Base-by-base conservation (phyloP, 2,113 vertebrate species). In the Prionailurus viverrinus region DNA sequence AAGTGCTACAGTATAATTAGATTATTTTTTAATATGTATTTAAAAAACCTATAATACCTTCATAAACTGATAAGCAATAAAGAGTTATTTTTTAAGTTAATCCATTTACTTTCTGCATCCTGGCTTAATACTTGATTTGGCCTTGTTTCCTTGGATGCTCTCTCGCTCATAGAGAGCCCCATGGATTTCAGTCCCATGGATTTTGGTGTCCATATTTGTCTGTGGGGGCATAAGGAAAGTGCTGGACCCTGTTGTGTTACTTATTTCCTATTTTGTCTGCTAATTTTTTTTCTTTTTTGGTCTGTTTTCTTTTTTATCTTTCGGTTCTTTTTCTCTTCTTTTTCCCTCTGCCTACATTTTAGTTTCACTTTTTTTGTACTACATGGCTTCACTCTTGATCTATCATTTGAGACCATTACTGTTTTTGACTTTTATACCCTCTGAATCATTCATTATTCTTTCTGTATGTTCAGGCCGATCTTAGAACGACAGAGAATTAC, bases 361-460 rank as follows among this genome's bases (percentile, higher is more conserved):
- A 83, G 21, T 25, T 71, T 66, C 36, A 41, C 33, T 73, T 92
- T 91, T 96, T 95, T 92, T 71, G 13, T 89, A 29, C 73, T 83
- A n/a, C 8, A 4, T 66, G 11, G 76, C 53, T 96, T 97, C 13
- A n/a, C 9, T 87, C 39, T 96, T 96, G 15, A 11, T 69, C 51
- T 97, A 5, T 86, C 66, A 83, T 95, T 96, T 82, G 58, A 94
- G 71, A 71, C 18, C 51, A 73, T 91, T 45, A 31, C 53, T 86
- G 23, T 95, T 85, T 74, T 76, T 81, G 21, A 89, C 81, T 89
- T 92, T 89, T 79, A 19, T 82, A 31, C 92, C 53, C 69, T 88
- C 19, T 82, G 58, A 88, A 39, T 94, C n/a, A 86, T 79, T 97
- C 93, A 87, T 87, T 66, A 63, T 81, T 95, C 48, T 91, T 94